Percentiles rank a stretch among this genome's conserved stretches.
Evolutionary conservation across 2,797 vertebrate genomes (phyloP).

Genomic region (Acrossocheilus wenchowensis): DNA sequence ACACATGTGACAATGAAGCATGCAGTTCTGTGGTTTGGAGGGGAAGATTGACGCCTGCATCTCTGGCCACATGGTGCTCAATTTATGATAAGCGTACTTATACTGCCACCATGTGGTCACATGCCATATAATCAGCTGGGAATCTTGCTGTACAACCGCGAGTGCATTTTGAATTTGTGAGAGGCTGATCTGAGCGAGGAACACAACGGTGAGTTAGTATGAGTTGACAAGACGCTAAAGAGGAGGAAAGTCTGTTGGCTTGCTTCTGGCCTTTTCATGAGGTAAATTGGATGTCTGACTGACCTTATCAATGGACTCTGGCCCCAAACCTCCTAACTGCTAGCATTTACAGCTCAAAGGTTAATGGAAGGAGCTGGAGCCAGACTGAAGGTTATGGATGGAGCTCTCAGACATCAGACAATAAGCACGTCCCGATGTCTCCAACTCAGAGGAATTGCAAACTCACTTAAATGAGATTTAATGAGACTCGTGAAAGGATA

Average conservation of each 20-base stretch:
- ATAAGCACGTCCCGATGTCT: constrained; percentile 11
- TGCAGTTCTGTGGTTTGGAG: neutral
- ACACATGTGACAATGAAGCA: neutral
- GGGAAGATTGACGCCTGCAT: neutral
- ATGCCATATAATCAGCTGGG: neutral
- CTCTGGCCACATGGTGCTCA: neutral
- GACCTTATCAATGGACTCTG: constrained; percentile 71
- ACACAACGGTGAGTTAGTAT: neutral
- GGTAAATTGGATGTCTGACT: constrained; percentile 64
- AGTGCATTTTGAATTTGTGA: neutral
- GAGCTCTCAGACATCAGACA: constrained; percentile 28
- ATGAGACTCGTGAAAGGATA: neutral
- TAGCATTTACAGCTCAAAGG: constrained; percentile 79
- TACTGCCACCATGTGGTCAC: constrained; percentile 59
- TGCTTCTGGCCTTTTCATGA: constrained; percentile 63
- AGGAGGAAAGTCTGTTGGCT: constrained; percentile 11
- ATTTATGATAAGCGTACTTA: neutral
- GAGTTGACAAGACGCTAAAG: constrained; percentile 24
- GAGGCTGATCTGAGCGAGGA: constrained; percentile 1
- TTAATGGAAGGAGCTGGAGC: constrained; percentile 69
- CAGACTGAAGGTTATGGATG: constrained; percentile 71
- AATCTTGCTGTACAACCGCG: neutral
- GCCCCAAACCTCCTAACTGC: constrained; percentile 63
- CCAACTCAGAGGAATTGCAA: constrained; percentile 13
- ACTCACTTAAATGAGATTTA: constrained; percentile 17